Evolutionary conservation across 1,140 invertebrate genomes (phyloP).

Genomic region (Drosophila albomicans): DNA sequence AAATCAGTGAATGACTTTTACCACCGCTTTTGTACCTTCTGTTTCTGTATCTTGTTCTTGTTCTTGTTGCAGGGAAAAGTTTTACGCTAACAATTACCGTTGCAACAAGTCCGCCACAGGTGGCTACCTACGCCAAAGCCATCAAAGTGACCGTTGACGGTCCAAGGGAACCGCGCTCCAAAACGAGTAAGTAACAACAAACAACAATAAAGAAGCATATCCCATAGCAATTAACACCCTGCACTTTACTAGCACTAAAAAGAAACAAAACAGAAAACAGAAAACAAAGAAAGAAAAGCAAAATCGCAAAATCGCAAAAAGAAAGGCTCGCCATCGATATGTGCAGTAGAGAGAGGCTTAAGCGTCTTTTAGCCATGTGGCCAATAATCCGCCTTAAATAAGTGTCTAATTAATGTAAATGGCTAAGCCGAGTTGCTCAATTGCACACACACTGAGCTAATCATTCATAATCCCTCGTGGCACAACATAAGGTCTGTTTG

Average conservation of each 20-base stretch:
- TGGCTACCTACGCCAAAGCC: conserved; percentile 97
- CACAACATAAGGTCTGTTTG: conserved; percentile 24
- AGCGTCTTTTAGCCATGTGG: conserved; percentile 52
- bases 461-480: conserved; percentile 50
- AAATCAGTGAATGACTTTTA: conserved; percentile 68
- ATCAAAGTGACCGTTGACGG: conserved; percentile 99
- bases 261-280: too few relatives aligned
- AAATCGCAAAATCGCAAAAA: not conserved
- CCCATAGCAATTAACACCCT: conserved; percentile 56
- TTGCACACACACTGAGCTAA: conserved; percentile 54
- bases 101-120: conserved; percentile 95
- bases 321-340: conserved; percentile 2
- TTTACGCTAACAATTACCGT: conserved; percentile 98
- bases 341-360: conserved; percentile 46
- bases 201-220: conserved; percentile 4
- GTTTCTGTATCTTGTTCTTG: conserved; percentile 22
- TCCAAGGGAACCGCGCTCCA: conserved; percentile 97
- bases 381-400: conserved; percentile 52
- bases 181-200: conserved; percentile 93
- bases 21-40: conserved; percentile 29
- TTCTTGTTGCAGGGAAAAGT: conserved; percentile 93
- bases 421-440: conserved; percentile 65
- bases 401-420: conserved; percentile 70
- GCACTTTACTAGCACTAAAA: conserved; percentile 33
- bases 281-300: conserved; percentile 7